Evolutionary conservation across 1,140 invertebrate species (phyloP).

Genomic region (Chelonus insularis): DNA sequence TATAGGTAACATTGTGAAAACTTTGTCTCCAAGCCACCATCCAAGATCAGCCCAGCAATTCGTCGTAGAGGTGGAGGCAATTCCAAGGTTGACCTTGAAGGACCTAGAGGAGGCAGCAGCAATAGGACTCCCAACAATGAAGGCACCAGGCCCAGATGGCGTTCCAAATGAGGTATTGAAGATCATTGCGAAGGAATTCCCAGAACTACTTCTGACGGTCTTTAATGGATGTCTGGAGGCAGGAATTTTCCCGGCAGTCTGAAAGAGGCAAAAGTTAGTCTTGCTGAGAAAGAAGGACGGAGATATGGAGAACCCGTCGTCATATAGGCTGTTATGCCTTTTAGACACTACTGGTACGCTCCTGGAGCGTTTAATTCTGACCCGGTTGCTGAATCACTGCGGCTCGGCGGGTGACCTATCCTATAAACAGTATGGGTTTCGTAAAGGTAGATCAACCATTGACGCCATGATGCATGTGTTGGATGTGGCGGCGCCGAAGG

Average conservation of each 20-base stretch:
- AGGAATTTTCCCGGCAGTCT: constrained; percentile 22
- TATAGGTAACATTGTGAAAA: no score
- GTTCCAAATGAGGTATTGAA: constrained; percentile 26
- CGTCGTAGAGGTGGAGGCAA: no score
- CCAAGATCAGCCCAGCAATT: no score
- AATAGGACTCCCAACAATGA: constrained; percentile 20
- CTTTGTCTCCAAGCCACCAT: no score
- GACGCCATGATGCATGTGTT: constrained; percentile 37
- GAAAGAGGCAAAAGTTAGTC: constrained; percentile 30
- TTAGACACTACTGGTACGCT: constrained; percentile 35
- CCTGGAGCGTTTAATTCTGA: constrained; percentile 30
- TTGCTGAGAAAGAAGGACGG: constrained; percentile 27
- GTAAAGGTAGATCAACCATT: constrained; percentile 39
- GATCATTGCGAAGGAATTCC: neutral
- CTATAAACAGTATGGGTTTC: constrained; percentile 43
- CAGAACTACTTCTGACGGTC: constrained; percentile 16
- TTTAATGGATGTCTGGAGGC: constrained; percentile 23
- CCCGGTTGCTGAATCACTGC: constrained; percentile 23
- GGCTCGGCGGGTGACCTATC: constrained; percentile 23
- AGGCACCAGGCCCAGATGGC: constrained; percentile 32
- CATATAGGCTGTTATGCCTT: constrained; percentile 37
- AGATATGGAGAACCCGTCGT: neutral
- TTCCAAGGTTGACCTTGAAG: no score
- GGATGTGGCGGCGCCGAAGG: neutral
- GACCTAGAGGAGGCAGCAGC: neutral